A percentile compares a stretch with the other conserved stretches of the same genome.
Conservation (phyloP, 2,888 invertebrate species). For the Drosophila colorata region DNA sequence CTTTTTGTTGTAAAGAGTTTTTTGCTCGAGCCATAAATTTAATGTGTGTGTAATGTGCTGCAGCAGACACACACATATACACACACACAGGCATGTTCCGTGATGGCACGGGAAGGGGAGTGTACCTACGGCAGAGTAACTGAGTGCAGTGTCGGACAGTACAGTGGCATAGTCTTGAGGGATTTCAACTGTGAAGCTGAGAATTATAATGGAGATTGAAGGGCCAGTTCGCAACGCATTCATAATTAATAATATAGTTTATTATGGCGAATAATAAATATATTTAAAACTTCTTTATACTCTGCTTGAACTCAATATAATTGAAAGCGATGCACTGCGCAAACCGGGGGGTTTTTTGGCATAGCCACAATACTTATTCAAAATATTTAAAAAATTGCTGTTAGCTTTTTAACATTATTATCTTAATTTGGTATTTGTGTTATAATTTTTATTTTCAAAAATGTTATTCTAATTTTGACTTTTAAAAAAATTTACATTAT, state of each 20-base stretch:
- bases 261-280: background rate
- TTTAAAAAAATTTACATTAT: too few species aligned
- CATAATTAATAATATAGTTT: conserved; percentile 12
- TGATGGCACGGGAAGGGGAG: background rate
- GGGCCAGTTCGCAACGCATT: background rate
- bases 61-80: conserved; percentile 41
- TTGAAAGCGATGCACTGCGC: background rate
- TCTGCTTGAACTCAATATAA: background rate
- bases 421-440: too few species aligned
- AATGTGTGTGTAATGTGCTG: conserved; percentile 69
- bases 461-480: too few species aligned
- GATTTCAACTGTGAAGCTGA: conserved; percentile 15
- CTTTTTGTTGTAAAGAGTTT: conserved; percentile 76
- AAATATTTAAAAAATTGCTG: background rate
- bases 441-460: too few species aligned
- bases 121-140: too few species aligned
- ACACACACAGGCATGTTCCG: conserved; percentile 1
- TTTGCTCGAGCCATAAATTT: conserved; percentile 68
- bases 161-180: conserved; percentile 18
- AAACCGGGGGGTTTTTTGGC: too few species aligned
- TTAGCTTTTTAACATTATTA: background rate
- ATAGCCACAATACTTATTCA: too few species aligned
- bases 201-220: conserved; percentile 9
- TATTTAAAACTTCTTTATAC: background rate
- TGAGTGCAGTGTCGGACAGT: conserved; percentile 19